Evolutionary conservation across 2,888 invertebrate genomes (phyloP).

Genomic region (Brenthis ino): DNA sequence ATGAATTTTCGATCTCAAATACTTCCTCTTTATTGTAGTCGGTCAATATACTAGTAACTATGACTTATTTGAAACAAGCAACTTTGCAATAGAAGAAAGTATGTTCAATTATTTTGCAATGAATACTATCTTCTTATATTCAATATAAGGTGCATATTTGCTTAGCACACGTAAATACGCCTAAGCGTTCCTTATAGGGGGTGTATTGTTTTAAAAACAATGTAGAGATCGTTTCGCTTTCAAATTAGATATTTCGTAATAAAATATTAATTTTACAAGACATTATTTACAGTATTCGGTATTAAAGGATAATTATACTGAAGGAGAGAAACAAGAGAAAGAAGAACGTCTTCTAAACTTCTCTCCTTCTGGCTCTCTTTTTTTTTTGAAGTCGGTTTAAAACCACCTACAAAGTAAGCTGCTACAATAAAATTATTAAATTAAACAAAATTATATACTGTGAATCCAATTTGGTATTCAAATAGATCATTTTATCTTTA

Average conservation of each 20-base stretch:
- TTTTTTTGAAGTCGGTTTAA: too few relatives aligned
- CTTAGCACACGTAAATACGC: conserved; percentile 9
- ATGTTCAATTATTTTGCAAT: conserved; percentile 21
- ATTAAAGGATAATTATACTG: too few relatives aligned
- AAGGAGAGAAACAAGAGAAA: too few relatives aligned
- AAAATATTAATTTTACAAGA: too few relatives aligned
- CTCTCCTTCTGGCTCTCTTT: too few relatives aligned
- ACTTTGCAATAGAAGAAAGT: conserved; percentile 34
- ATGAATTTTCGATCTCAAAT: too few relatives aligned
- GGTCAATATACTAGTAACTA: not conserved
- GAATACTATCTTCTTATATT: not conserved
- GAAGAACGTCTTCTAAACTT: too few relatives aligned
- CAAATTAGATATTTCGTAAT: conserved; percentile 25
- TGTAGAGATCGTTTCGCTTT: conserved; percentile 34
- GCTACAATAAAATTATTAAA: not conserved
- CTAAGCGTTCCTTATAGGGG: conserved; percentile 34
- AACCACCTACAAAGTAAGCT: too few relatives aligned
- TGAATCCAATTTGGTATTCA: conserved; percentile 11
- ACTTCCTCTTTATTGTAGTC: not conserved
- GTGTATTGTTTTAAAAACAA: conserved; percentile 38
- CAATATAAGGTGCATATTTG: not conserved
- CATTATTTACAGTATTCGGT: too few relatives aligned
- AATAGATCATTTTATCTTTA: conserved; percentile 9
- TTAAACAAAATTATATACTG: not conserved
- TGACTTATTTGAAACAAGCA: conserved; percentile 11